phyloP scores from a whole-genome alignment of 2,888 invertebrate genomes.

The Reticulitermes lucifugus region DNA sequence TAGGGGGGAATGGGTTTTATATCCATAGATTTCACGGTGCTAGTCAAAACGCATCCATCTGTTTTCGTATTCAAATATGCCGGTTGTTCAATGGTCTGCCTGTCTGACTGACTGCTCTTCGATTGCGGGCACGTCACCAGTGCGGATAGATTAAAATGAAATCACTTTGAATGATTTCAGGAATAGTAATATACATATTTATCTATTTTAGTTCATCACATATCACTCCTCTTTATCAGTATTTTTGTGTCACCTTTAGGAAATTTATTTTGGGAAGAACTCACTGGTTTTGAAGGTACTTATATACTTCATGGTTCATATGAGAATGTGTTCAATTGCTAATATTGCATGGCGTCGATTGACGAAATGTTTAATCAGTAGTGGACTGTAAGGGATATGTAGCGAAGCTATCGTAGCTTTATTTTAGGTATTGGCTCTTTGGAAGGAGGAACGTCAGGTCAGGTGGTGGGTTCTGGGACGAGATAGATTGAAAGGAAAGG shows the following conservation, averaged over 20 bases:
- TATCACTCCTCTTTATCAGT: neutral
- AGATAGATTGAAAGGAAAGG: too few relatives aligned
- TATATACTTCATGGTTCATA: neutral
- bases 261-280: neutral
- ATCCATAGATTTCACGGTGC: slow-evolving; percentile 31
- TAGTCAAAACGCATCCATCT: slow-evolving; percentile 36
- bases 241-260: neutral
- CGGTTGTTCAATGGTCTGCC: slow-evolving; percentile 11
- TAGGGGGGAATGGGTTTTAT: slow-evolving; percentile 27
- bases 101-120: neutral
- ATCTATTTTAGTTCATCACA: neutral
- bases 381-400: too few relatives aligned
- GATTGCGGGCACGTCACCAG: neutral
- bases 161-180: slow-evolving; percentile 9
- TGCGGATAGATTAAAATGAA: slow-evolving; percentile 33
- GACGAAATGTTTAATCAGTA: too few relatives aligned
- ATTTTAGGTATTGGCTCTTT: too few relatives aligned
- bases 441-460: too few relatives aligned
- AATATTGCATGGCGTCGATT: too few relatives aligned
- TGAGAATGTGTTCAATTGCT: neutral
- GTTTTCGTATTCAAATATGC: slow-evolving; percentile 39
- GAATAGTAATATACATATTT: neutral
- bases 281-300: too few relatives aligned
- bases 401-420: too few relatives aligned
- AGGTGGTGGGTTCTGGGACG: too few relatives aligned